These are phyloP conservation scores for Oryzias melastigma DNA, from an alignment of 2,113 vertebrate genomes.

Conservation along the genomic window DNA sequence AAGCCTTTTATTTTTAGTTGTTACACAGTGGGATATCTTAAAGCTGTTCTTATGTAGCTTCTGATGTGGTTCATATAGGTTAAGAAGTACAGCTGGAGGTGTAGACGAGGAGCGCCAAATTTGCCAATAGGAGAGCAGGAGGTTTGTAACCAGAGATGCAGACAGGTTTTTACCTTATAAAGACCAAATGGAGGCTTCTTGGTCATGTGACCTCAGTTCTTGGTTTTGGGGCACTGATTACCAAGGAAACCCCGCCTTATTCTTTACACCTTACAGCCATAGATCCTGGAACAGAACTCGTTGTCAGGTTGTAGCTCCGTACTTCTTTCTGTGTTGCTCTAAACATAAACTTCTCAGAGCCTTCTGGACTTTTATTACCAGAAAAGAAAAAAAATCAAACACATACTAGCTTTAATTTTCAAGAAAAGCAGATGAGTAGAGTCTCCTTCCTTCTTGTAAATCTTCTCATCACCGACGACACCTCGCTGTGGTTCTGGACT, in stretches of 20 bases:
- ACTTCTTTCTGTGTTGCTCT: too few species aligned
- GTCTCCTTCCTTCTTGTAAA: too few species aligned
- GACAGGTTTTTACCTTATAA: conserved; percentile 58
- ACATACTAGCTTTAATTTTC: too few species aligned
- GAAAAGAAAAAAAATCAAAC: too few species aligned
- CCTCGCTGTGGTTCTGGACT: too few species aligned
- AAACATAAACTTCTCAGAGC: too few species aligned
- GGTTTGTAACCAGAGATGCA: conserved; percentile 43
- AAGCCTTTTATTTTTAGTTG: conserved; percentile 2
- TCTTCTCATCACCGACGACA: too few species aligned
- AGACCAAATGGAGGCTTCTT: conserved; percentile 36
- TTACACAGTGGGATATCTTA: conserved; percentile 16
- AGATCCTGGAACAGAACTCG: conserved; percentile 6
- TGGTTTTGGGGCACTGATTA: conserved; percentile 4
- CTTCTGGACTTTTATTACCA: too few species aligned
- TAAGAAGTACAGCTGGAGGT: conserved; percentile 4
- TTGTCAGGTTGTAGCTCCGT: too few species aligned
- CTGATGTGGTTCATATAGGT: conserved; percentile 23
- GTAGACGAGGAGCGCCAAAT: conserved; percentile 14
- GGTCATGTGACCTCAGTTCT: background rate
- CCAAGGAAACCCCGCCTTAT: conserved; percentile 19
- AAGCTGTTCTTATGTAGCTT: conserved; percentile 52
- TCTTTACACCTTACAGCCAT: background rate
- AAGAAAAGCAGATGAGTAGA: too few species aligned
- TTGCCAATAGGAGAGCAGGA: conserved; percentile 24